Percentiles rank a stretch among this genome's conserved stretches.
phyloP scores from a whole-genome alignment of 1,140 invertebrate species.

The Drosophila parabipectinata region DNA sequence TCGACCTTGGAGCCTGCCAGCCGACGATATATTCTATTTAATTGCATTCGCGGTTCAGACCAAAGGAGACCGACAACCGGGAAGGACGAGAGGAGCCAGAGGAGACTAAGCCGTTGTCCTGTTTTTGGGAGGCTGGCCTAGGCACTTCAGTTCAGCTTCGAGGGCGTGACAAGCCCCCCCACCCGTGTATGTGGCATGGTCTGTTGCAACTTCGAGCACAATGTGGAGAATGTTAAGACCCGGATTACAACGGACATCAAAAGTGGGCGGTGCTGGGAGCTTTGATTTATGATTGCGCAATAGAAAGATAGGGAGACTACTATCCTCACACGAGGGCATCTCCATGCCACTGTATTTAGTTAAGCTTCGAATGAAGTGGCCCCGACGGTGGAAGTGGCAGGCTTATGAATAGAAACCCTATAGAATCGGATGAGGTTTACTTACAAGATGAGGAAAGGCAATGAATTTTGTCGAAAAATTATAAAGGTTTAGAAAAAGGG shows the following conservation, averaged over 20 bases:
- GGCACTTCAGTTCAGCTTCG: neutral
- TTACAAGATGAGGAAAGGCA: neutral
- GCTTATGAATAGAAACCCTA: neutral
- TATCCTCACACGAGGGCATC: neutral
- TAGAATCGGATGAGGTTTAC: neutral
- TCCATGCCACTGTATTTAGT: conserved; percentile 12
- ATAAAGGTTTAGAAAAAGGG: neutral
- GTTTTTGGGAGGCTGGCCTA: conserved; percentile 7
- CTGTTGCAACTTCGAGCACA: conserved; percentile 27
- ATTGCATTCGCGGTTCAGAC: conserved; percentile 70
- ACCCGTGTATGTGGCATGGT: conserved; percentile 9
- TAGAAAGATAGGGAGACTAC: conserved; percentile 13
- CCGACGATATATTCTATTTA: conserved; percentile 75
- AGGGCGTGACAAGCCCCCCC: conserved; percentile 14
- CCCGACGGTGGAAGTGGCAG: neutral
- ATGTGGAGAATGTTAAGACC: conserved; percentile 62
- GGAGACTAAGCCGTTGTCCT: conserved; percentile 52
- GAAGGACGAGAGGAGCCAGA: neutral
- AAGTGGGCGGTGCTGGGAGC: conserved; percentile 45
- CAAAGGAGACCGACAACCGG: conserved; percentile 25
- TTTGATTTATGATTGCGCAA: conserved; percentile 68
- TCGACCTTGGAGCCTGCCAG: conserved; percentile 31
- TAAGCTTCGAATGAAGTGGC: conserved; percentile 23
- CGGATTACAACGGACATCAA: conserved; percentile 64
- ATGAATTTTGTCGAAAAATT: neutral